Conservation (phyloP, 1,140 invertebrate genomes). For the Tyrophagus putrescentiae region DNA sequence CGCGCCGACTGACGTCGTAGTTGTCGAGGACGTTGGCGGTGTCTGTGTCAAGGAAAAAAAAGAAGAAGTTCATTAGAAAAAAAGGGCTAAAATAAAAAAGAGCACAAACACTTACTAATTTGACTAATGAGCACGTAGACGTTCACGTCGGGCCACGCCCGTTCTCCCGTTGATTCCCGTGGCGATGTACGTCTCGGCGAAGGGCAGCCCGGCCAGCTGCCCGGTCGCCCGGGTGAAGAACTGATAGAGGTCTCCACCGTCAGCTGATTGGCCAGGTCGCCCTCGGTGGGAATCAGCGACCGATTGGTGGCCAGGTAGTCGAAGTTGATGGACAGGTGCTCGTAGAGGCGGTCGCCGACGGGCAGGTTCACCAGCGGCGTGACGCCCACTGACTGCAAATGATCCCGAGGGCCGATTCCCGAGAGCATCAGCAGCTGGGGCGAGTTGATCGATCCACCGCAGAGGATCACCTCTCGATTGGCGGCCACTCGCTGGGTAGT, state of each 20-base stretch:
- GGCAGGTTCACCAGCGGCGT: slow-evolving; percentile 48
- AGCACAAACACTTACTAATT: not conserved
- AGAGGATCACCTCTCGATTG: slow-evolving; percentile 35
- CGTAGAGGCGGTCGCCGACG: slow-evolving; percentile 57
- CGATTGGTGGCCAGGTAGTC: not conserved
- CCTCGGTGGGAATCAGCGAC: not conserved
- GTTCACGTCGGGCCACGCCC: not conserved
- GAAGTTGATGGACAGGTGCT: slow-evolving; percentile 24
- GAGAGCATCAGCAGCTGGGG: slow-evolving; percentile 82
- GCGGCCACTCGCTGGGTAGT: not conserved
- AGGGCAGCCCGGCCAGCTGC: slow-evolving; percentile 16
- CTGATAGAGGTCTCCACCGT: not conserved
- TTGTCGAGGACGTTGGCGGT: not conserved
- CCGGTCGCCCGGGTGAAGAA: slow-evolving; percentile 9
- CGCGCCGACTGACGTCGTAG: not conserved
- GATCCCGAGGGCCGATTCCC: slow-evolving; percentile 62
- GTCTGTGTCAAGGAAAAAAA: not conserved
- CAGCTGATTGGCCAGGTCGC: not conserved
- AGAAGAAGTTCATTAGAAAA: not conserved
- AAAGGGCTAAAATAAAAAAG: not conserved
- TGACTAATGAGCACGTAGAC: not conserved
- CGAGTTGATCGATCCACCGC: slow-evolving; percentile 72
- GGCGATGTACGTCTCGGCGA: not conserved
- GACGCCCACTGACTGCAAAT: slow-evolving; percentile 30
- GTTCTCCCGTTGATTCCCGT: not conserved